Evolutionary conservation across 2,797 vertebrate genomes (phyloP).

Genomic region (Fratercula arctica): DNA sequence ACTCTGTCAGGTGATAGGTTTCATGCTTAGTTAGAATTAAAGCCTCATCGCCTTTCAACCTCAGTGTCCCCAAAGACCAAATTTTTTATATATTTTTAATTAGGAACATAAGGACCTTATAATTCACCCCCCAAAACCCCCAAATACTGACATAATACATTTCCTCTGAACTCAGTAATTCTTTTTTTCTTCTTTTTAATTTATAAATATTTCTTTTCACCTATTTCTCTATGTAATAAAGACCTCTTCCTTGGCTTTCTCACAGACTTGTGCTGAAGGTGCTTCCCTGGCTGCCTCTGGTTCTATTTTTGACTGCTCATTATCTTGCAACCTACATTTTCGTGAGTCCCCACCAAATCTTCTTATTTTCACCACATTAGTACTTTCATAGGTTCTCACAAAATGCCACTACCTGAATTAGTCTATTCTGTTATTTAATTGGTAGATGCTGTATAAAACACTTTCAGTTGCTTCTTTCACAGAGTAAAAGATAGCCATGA

Average conservation of each 20-base stretch:
- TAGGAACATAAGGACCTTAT: not conserved
- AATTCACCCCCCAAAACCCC: not conserved
- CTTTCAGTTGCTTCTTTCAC: not conserved
- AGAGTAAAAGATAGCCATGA: not conserved
- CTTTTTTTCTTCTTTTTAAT: not conserved
- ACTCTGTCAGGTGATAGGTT: not conserved
- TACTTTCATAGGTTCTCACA: not conserved
- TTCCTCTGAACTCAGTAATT: not conserved
- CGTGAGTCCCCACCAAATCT: not conserved
- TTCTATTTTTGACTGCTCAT: not conserved
- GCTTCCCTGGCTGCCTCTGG: not conserved
- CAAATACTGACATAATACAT: not conserved
- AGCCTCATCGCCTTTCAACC: not conserved
- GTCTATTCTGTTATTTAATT: not conserved
- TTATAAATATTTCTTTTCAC: not conserved
- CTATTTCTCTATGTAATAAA: not conserved
- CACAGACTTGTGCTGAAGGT: not conserved
- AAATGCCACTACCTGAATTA: not conserved
- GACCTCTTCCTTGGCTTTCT: not conserved
- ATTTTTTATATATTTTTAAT: not conserved
- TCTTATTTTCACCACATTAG: not conserved
- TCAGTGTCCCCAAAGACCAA: not conserved
- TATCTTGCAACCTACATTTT: not conserved
- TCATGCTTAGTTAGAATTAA: not conserved
- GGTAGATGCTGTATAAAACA: not conserved